Base-by-base conservation (phyloP, 2,888 invertebrate species). In the Diaprepes abbreviatus region DNA sequence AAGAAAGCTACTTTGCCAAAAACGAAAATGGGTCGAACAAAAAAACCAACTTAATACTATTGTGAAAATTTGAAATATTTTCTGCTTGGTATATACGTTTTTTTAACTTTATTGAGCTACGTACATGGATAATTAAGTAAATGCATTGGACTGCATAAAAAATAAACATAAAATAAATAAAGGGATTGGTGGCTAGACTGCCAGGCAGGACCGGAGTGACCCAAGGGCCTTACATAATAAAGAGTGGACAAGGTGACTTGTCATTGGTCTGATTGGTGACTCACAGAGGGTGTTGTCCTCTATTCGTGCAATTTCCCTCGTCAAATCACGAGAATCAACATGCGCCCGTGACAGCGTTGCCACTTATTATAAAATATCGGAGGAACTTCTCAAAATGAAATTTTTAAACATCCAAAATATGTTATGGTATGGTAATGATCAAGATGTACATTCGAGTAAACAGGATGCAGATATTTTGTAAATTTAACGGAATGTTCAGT, bases 211-310 rank as follows among this genome's bases (percentile, higher is more conserved):
- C 71, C 65, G 68, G 48, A 59, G 36, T 58, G 63, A 36, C 60
- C 59, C 65, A 48, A 58, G 52, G 66, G 48, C 60, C 69, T 72
- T 72, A 72, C 70, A 66, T 70, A 73, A 71, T 66, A 67, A 72
- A 72, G 66, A 40, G 57, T 40, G 70, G 73, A 83, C 84, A 85
- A 85, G 84, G 84, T 85, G 85, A 85, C 85, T 85, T 84, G 85
- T 83, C 83, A 82, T 79, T 79, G 80, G 82, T 82, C 81, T 83
- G 83, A 84, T 85, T 85, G 84, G 84, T 85, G 85, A 85, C 76
- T 85, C 85, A 85, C 82, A 78, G 84, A 85, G 85, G 85, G 85
- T 85, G 85, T 85, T 85, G 85, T 84, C 84, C 85, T 85, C 84
- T 59, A 45, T 60, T 55, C 60, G 58, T 79, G 79, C 77, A 79